Evolutionary conservation across 1,140 invertebrate species (phyloP), one percentile per base, ranked within the genome.

Genomic region (Drosophila ironensis): DNA sequence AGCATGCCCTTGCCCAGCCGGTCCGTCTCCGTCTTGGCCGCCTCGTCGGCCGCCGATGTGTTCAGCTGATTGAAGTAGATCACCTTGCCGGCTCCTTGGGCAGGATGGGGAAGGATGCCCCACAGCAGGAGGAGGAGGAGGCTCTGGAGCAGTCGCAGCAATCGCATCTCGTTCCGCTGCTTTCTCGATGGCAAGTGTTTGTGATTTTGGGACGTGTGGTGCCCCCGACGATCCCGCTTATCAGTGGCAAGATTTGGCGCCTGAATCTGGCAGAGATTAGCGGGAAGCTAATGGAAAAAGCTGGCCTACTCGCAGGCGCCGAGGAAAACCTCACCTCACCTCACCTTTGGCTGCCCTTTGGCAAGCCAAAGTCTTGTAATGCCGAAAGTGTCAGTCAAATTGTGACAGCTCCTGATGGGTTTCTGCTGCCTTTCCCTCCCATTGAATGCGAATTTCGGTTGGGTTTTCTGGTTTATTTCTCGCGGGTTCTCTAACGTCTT

Each of bases 1-100:
- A 88, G 52, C 80, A 86, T 88, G 20, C 71, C 48, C 25, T 60
- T 60, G 14, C 81, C 78, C 4, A 88, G 33, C 0, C 11, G 5
- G 2, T 33, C 37, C 0, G 25, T 47, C 12, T 7, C 38, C 24
- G 12, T 59, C 8, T 42, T 45, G 5, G 24, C 44, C 0, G n/a
- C 11, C 24, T 61, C 30, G 4, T 5, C 0, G 19, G 50, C 57
- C 3, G 76, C 35, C 0, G 22, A 52, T 0, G 2, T 19, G 5
- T 63, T 69, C 3, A 44, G 27, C 2, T 24, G 11, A 12, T 82
- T 84, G 7, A 42, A 88, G 25, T 81, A 88, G 1, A 88, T 86
- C 12, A 88, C 84, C 12, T 73, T 70, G 0, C 54, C 69, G 0
- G 33, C 30, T 1, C 40, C 46, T n/a, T 4, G n/a, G 3, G 60